These are phyloP conservation scores for Stenotaenia linearis DNA, from an alignment of 2,888 invertebrate species.

Conservation along the genomic window DNA sequence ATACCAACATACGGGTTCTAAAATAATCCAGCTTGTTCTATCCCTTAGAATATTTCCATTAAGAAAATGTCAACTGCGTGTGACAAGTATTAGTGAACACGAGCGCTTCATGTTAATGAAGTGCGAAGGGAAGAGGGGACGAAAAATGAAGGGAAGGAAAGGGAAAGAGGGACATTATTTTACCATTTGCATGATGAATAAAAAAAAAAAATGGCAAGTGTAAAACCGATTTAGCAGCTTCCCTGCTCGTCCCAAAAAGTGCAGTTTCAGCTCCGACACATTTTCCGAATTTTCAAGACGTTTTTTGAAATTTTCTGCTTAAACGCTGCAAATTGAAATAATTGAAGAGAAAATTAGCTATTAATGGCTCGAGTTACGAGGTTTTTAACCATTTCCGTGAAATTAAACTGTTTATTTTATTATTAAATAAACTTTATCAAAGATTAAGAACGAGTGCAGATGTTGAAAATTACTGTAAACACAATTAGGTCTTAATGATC, in stretches of 20 bases:
- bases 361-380: too few relatives aligned
- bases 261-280: not conserved
- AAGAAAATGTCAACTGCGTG: conserved; percentile 16
- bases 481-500: not conserved
- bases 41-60: conserved; percentile 1
- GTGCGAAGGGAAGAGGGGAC: not conserved
- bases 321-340: too few relatives aligned
- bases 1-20: not conserved
- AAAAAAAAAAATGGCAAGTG: not conserved
- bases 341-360: too few relatives aligned
- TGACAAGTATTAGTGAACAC: conserved; percentile 24
- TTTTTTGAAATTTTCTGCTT: too few relatives aligned
- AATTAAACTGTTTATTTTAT: not conserved
- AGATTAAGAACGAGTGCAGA: not conserved
- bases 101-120: conserved; percentile 17
- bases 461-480: not conserved
- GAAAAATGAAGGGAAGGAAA: not conserved
- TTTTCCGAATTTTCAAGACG: too few relatives aligned
- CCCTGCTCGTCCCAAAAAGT: not conserved
- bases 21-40: not conserved
- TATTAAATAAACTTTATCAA: not conserved
- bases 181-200: not conserved
- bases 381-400: not conserved
- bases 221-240: not conserved
- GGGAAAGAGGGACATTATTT: not conserved